Percentiles rank a stretch among this genome's conserved stretches.
Evolutionary conservation across 2,797 vertebrate species (phyloP).

Genomic region (Gymnodraco acuticeps): DNA sequence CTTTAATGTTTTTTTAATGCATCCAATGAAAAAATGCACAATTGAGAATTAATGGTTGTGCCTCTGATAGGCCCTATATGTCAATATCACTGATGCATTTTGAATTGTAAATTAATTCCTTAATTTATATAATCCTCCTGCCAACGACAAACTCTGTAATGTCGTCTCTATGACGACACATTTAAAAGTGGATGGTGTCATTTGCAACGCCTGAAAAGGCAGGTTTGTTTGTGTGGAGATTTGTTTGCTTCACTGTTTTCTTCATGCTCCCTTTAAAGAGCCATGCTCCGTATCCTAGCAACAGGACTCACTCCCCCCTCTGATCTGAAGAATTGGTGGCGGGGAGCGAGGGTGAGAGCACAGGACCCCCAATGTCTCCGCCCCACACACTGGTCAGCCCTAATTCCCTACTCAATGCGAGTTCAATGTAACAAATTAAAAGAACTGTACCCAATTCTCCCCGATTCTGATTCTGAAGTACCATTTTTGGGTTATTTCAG

Average conservation of each 20-base stretch:
- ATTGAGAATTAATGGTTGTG: slow-evolving; percentile 72
- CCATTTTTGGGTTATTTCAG: too few relatives aligned
- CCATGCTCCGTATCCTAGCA: slow-evolving; percentile 85
- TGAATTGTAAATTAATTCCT: slow-evolving; percentile 65
- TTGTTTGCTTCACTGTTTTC: slow-evolving; percentile 70
- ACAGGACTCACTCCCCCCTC: slow-evolving; percentile 75
- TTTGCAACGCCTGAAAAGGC: slow-evolving; percentile 69
- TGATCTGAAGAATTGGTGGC: slow-evolving; percentile 65
- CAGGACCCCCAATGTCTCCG: slow-evolving; percentile 69
- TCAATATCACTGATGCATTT: slow-evolving; percentile 66
- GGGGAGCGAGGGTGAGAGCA: slow-evolving; percentile 65
- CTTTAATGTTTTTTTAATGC: slow-evolving; percentile 75
- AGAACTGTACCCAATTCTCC: too few relatives aligned
- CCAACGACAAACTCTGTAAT: slow-evolving; percentile 30
- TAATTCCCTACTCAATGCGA: too few relatives aligned
- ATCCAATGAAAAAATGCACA: slow-evolving; percentile 68
- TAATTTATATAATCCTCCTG: slow-evolving; percentile 61
- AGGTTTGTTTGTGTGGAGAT: slow-evolving; percentile 72
- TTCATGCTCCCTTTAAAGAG: slow-evolving; percentile 72
- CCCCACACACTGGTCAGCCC: slow-evolving; percentile 54
- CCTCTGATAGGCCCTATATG: slow-evolving; percentile 59
- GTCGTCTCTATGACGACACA: slow-evolving; percentile 15
- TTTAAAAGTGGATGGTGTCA: slow-evolving; percentile 56
- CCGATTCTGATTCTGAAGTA: too few relatives aligned
- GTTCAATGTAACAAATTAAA: too few relatives aligned